Conservation (phyloP, 2,113 vertebrate species). For the Gracilinanus agilis region DNA sequence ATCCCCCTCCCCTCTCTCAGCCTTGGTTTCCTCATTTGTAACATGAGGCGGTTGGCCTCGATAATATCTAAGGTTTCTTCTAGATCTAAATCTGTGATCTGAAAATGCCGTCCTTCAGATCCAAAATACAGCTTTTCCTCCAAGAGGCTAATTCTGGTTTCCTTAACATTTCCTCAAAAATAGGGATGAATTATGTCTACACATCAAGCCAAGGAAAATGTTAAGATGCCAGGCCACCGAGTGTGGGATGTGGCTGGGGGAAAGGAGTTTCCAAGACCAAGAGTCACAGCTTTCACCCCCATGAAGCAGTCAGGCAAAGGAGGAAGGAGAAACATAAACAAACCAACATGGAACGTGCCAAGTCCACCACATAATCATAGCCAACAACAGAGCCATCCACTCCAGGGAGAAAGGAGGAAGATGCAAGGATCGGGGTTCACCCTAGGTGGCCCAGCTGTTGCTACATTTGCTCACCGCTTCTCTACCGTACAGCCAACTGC, state of each 20-base stretch:
- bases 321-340: background rate
- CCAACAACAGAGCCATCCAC: background rate
- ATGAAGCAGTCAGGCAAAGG: background rate
- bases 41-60: background rate
- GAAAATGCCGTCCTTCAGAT: background rate
- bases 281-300: background rate
- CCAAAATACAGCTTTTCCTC: background rate
- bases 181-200: slow-evolving; percentile 30
- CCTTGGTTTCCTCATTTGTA: background rate
- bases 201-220: slow-evolving; percentile 19
- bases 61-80: background rate
- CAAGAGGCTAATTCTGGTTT: background rate
- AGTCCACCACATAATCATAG: background rate
- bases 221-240: slow-evolving; percentile 29
- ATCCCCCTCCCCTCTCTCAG: background rate
- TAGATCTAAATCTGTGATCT: background rate
- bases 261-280: background rate
- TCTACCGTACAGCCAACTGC: background rate
- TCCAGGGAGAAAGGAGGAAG: background rate
- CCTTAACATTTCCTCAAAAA: slow-evolving; percentile 34
- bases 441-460: background rate
- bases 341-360: background rate
- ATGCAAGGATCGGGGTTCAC: background rate
- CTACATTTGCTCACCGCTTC: background rate
- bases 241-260: background rate